phyloP scores from a whole-genome alignment of 1,140 invertebrate genomes.

The Metaphire vulgaris region DNA sequence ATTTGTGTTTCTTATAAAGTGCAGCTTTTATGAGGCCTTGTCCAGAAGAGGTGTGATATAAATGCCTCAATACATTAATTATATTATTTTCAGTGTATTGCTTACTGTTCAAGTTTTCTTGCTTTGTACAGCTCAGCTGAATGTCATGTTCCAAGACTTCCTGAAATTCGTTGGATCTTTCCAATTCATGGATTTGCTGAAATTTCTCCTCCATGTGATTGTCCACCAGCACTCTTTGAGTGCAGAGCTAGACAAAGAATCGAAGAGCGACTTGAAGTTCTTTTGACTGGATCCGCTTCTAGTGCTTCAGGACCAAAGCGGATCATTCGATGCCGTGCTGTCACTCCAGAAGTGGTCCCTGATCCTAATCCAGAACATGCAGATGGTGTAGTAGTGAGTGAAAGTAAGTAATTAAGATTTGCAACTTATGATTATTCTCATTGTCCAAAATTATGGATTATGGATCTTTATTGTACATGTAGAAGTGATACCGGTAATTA shows the following conservation, averaged over 20 bases:
- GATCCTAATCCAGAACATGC: conserved; percentile 33
- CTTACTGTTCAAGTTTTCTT: no score
- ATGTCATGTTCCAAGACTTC: conserved; percentile 26
- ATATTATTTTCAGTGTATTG: no score
- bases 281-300: conserved; percentile 42
- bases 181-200: conserved; percentile 48
- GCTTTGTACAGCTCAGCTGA: conserved; percentile 1
- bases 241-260: conserved; percentile 38
- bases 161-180: conserved; percentile 45
- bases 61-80: no score
- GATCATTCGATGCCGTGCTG: conserved; percentile 35
- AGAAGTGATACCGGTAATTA: no score
- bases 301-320: conserved; percentile 39
- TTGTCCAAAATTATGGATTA: no score
- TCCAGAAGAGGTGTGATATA: no score
- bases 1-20: no score
- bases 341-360: conserved; percentile 39
- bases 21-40: no score
- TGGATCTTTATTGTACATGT: no score
- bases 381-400: conserved; percentile 44
- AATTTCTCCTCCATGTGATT: conserved; percentile 36
- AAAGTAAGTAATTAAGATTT: conserved; percentile 48
- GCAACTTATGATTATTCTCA: no score
- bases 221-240: conserved; percentile 35
- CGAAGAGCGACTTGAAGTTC: conserved; percentile 46